These are phyloP conservation scores for Alloplasta piceator DNA, from an alignment of 2,888 invertebrate species.

Conservation along the genomic window DNA sequence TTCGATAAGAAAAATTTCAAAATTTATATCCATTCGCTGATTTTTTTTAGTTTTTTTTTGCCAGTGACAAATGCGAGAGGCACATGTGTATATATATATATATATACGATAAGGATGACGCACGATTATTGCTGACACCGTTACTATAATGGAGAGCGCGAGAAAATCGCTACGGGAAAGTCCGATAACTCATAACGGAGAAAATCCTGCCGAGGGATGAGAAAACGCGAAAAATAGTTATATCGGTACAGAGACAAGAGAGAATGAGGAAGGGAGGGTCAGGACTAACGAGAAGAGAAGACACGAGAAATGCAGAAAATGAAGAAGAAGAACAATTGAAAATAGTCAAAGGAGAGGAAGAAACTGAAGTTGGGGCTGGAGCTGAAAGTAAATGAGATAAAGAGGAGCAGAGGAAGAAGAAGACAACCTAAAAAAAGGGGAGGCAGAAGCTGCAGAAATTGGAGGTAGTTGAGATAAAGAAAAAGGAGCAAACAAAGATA, in stretches of 20 bases:
- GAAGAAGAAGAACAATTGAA: background rate
- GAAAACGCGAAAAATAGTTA: too few species aligned
- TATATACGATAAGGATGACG: constrained; percentile 44
- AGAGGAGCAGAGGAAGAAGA: constrained; percentile 10
- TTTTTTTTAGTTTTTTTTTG: background rate
- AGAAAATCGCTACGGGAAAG: constrained; percentile 37
- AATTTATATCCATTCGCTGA: constrained; percentile 25
- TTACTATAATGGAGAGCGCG: constrained; percentile 33
- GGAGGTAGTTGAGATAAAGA: constrained; percentile 1
- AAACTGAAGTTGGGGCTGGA: constrained; percentile 1
- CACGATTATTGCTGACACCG: constrained; percentile 61
- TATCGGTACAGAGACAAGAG: too few species aligned
- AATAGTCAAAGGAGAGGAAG: background rate
- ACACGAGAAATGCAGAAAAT: constrained; percentile 16
- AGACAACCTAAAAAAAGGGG: constrained; percentile 20
- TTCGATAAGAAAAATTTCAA: background rate
- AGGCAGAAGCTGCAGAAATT: constrained; percentile 2
- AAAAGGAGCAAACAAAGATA: constrained; percentile 10
- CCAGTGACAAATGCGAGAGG: constrained; percentile 38
- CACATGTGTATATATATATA: background rate
- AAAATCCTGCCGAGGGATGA: too few species aligned
- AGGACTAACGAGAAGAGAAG: background rate
- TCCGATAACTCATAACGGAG: constrained; percentile 34
- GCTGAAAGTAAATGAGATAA: background rate
- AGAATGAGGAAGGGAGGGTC: too few species aligned